A percentile compares a stretch with the other conserved stretches of the same genome.
phyloP scores from a whole-genome alignment of 1,140 invertebrate species.

The Zaprionus davidi region DNA sequence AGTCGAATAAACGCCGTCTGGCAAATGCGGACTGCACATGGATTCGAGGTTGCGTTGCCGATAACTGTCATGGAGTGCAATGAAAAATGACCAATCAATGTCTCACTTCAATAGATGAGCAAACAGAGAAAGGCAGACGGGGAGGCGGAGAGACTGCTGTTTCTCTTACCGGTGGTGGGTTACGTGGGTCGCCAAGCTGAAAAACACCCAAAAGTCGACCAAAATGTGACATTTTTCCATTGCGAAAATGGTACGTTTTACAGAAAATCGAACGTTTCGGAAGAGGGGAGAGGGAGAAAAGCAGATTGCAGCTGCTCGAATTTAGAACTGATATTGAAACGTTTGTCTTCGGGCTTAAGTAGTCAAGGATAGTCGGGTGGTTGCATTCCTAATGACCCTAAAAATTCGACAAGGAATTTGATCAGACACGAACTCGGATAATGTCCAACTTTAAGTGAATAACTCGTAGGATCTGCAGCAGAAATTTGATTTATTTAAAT shows the following conservation, averaged over 20 bases:
- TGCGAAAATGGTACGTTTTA: slow-evolving; percentile 72
- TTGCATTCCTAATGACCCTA: slow-evolving; percentile 41
- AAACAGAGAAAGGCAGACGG: slow-evolving; percentile 48
- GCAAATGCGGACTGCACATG: slow-evolving; percentile 41
- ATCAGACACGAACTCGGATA: not conserved
- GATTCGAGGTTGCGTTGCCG: slow-evolving; percentile 45
- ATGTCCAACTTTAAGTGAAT: not conserved
- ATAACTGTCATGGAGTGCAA: slow-evolving; percentile 74
- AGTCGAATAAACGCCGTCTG: slow-evolving; percentile 61
- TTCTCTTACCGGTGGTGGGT: slow-evolving; percentile 52
- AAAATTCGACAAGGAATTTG: slow-evolving; percentile 2
- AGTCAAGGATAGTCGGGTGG: slow-evolving; percentile 20
- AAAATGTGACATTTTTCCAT: slow-evolving; percentile 74
- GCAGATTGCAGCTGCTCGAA: slow-evolving; percentile 71
- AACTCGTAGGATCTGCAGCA: not conserved
- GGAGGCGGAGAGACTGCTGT: slow-evolving; percentile 30
- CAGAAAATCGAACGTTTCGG: slow-evolving; percentile 41
- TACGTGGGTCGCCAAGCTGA: slow-evolving; percentile 18
- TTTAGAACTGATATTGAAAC: slow-evolving; percentile 47
- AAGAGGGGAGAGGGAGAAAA: slow-evolving; percentile 27
- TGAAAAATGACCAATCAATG: slow-evolving; percentile 83
- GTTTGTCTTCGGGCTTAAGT: slow-evolving; percentile 38
- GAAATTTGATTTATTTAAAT: no score
- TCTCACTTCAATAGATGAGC: slow-evolving; percentile 71
- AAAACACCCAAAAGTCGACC: slow-evolving; percentile 46